These are phyloP conservation scores for Rhabdornis inornatus DNA, from an alignment of 2,113 vertebrate species.

Conservation along the genomic window DNA sequence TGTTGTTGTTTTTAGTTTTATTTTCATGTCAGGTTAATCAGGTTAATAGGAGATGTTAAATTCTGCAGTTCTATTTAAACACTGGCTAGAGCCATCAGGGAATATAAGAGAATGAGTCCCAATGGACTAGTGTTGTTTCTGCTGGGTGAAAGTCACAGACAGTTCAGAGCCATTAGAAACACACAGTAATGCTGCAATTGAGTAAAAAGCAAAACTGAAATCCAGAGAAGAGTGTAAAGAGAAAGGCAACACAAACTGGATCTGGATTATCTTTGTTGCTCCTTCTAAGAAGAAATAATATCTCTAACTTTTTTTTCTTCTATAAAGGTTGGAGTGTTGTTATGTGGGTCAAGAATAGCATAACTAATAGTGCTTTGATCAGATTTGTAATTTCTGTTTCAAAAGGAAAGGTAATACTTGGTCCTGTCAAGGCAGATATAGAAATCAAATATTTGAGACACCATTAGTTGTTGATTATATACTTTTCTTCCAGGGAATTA, in stretches of 20 bases:
- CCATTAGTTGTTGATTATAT: neutral
- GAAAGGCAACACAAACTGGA: neutral
- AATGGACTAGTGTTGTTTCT: neutral
- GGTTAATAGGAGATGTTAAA: neutral
- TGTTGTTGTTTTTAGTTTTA: neutral
- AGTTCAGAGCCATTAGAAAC: constrained; percentile 18
- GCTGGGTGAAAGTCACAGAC: constrained; percentile 9
- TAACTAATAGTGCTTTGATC: neutral
- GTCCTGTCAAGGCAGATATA: neutral
- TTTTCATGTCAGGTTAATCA: constrained; percentile 1
- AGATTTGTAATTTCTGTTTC: neutral
- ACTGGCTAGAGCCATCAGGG: neutral
- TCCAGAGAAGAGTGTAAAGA: neutral
- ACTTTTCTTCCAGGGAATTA: neutral
- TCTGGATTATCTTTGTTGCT: neutral
- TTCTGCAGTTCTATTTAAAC: constrained; percentile 3
- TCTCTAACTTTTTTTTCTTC: neutral
- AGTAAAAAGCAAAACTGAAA: neutral
- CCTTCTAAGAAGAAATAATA: neutral
- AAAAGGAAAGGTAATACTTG: neutral
- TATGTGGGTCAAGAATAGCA: neutral
- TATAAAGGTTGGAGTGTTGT: neutral
- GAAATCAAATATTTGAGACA: neutral
- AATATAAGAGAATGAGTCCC: constrained; percentile 19
- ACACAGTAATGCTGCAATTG: neutral